A percentile compares a stretch with the other conserved stretches of the same genome.
phyloP scores from a whole-genome alignment of 2,888 invertebrate species.

The Dryobotodes eremita region DNA sequence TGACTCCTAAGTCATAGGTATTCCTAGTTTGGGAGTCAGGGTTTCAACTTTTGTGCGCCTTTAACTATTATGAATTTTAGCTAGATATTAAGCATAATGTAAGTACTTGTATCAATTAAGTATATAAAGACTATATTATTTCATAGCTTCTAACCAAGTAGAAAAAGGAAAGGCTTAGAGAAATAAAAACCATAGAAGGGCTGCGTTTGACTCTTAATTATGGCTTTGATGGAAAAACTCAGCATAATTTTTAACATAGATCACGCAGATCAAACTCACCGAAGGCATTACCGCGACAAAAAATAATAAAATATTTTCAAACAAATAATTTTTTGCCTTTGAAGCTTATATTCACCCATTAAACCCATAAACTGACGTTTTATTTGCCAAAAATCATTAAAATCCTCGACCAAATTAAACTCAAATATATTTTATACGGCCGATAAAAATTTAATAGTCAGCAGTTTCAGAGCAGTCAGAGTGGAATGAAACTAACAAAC shows the following conservation, averaged over 20 bases:
- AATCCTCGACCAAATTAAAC: conserved; percentile 38
- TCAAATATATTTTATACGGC: conserved; percentile 54
- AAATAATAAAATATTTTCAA: neutral
- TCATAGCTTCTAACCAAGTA: neutral
- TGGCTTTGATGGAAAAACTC: neutral
- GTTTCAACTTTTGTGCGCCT: no score
- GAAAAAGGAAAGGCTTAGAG: neutral
- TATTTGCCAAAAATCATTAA: conserved; percentile 49
- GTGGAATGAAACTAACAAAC: conserved; percentile 54
- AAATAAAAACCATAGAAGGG: neutral
- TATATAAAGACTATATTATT: no score
- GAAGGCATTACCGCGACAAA: neutral
- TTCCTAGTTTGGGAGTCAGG: no score
- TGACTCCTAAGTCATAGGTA: no score
- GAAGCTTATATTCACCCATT: conserved; percentile 10
- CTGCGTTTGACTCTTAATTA: neutral
- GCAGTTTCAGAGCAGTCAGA: conserved; percentile 43
- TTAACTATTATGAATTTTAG: no score
- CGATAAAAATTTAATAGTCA: conserved; percentile 53
- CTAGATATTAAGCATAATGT: no score
- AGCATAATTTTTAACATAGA: neutral
- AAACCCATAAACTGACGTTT: conserved; percentile 49
- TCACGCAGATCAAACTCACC: neutral
- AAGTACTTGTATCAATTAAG: no score
- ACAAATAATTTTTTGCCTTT: conserved; percentile 12